Evolutionary conservation across 2,113 vertebrate genomes (phyloP), one percentile per base, ranked within the genome.

Genomic region (Sialia sialis): DNA sequence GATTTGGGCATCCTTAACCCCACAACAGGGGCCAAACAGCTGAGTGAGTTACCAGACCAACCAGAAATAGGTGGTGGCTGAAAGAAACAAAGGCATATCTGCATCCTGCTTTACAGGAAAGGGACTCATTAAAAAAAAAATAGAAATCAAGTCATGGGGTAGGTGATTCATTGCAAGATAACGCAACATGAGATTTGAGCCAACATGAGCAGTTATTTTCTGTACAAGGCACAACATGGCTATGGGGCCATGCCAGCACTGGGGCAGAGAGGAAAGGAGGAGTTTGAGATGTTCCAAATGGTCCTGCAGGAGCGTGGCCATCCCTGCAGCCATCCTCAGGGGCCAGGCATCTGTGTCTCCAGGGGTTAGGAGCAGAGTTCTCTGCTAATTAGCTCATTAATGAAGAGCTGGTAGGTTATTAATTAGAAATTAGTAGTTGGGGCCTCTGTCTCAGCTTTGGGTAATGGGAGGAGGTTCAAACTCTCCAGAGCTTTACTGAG

Each of bases 191-290:
- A 76, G 32, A 30, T 9, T 36, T 20, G 38, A 84, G 68, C 73
- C 58, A 92, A 59, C 6, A 4, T 0, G 21, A 67, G 23, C 21
- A 44, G 17, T 19, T 72, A 13, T 27, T 17, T 74, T 49, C 73
- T 59, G 12, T 12, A n/a, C 14, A 25, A 49, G 66, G 44, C 49
- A 10, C 3, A 21, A 8, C 18, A 36, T 0, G 6, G 27, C 11
- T 16, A 1, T 16, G 36, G 6, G 27, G 43, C 14, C 13, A 48
- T 6, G 18, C 23, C 21, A 38, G 5, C 20, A 19, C 34, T 3
- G 8, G 2, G 7, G 4, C 4, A 21, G 7, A 29, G 3, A 68
- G 6, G 1, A 5, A 72, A n/a, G 0, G 0, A 27, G 21, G 27
- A 48, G 7, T 1, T 6, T 12, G 17, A 16, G 34, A 1, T 11